Evolutionary conservation across 2,113 vertebrate genomes (phyloP), one percentile per base, ranked within the genome.

Genomic region (Spizaetus ornatus): DNA sequence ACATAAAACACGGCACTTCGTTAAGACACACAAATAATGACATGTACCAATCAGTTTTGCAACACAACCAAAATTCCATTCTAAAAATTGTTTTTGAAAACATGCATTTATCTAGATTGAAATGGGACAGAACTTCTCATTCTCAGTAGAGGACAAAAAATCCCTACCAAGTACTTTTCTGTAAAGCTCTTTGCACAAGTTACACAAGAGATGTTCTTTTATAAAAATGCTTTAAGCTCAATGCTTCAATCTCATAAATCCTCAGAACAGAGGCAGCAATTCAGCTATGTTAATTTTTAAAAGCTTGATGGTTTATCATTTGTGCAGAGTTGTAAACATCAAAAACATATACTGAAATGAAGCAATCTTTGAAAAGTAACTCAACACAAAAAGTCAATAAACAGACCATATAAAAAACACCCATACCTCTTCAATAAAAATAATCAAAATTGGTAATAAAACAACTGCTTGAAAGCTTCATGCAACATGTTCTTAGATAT

Each of bases 231-330:
- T 96, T 96, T 47, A 91, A 80, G 73, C 71, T 93, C 27, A 96
- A 59, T 71, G 88, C 53, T 95, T 73, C 93, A 96, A 86, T 96
- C 91, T 91, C 83, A 6, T 91, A 98, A 98, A 97, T 97, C 96
- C 95, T 97, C 45, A 91, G 73, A 91, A 97, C 85, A 90, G 92
- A 94, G 38, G 91, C 63, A 93, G 66, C 79, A 97, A 93, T 67
- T 97, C 69, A 96, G 77, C 93, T 90, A 69, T 13, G 1, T 63
- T 93, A 82, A 91, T 32, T 91, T 92, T 86, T 73, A 62, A 61
- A 94, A 66, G 66, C 53, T 59, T 71, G 84, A 85, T 58, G 65
- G 66, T 88, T 93, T 89, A 87, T 95, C 20, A 38, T 67, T 88
- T 97, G 32, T 82, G 80, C 55, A 93, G 56, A 77, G 29, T 48